Evolutionary conservation across 2,113 vertebrate genomes (phyloP).

Genomic region (Hypanus sabinus): DNA sequence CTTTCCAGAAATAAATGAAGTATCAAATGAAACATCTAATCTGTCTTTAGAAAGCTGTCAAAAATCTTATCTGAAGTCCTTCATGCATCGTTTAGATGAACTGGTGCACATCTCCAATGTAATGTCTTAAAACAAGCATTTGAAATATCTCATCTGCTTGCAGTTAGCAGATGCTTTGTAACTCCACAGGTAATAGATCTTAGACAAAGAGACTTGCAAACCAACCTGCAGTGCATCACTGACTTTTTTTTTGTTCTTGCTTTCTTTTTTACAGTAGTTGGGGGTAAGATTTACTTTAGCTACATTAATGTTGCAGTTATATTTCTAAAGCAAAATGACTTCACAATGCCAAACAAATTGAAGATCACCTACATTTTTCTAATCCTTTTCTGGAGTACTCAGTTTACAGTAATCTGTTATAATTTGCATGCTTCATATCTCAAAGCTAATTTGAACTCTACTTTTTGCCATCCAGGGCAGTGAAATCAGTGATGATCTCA

Average conservation of each 20-base stretch:
- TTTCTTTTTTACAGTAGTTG: neutral
- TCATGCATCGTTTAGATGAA: slow-evolving; percentile 21
- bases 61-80: neutral
- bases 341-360: neutral
- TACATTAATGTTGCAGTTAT: neutral
- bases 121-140: slow-evolving; percentile 16
- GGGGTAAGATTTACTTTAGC: neutral
- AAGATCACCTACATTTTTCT: neutral
- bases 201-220: neutral
- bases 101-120: slow-evolving; percentile 22
- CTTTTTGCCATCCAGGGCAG: neutral
- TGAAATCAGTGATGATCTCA: neutral
- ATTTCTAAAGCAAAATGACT: neutral
- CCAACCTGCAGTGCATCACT: too few relatives aligned
- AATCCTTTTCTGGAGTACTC: neutral
- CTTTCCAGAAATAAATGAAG: neutral
- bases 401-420: neutral
- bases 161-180: neutral
- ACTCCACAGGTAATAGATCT: neutral
- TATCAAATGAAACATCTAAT: neutral
- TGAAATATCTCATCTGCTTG: neutral
- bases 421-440: neutral
- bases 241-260: neutral
- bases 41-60: slow-evolving; percentile 18
- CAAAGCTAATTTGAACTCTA: neutral